Conservation (phyloP, 2,797 vertebrate species). For the Anisognathus igniventris region DNA sequence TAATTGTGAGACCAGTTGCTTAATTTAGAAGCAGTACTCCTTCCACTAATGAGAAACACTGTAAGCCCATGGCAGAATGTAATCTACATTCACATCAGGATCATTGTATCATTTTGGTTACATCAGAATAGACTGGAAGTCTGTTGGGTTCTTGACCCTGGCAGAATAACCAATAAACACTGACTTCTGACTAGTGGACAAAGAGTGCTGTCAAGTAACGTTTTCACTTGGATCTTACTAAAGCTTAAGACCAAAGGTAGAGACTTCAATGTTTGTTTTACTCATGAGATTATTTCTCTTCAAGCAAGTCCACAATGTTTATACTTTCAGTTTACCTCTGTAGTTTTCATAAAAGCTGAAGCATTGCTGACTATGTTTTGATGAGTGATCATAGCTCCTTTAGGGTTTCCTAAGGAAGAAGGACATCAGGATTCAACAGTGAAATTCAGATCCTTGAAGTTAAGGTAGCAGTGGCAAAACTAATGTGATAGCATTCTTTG, state of each 20-base stretch:
- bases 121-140: neutral
- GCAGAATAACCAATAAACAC: neutral
- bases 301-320: neutral
- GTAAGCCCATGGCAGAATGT: fast-evolving
- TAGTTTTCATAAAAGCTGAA: constrained; percentile 77
- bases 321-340: constrained; percentile 73
- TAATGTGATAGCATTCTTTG: neutral
- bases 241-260: neutral
- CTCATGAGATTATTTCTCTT: neutral
- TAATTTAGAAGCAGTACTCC: neutral
- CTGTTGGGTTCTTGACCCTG: neutral
- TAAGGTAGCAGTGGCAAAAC: neutral
- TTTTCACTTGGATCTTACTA: neutral
- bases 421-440: neutral
- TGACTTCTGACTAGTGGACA: neutral
- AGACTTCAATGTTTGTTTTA: neutral
- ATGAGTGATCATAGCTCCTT: constrained; percentile 80
- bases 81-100: neutral
- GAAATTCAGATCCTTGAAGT: neutral
- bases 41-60: neutral
- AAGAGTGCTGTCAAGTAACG: neutral
- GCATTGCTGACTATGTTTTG: constrained; percentile 76
- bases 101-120: neutral
- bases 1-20: neutral
- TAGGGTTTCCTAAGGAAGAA: constrained; percentile 76